Evolutionary conservation across 2,797 vertebrate genomes (phyloP).

Genomic region (Naso thynnoides): DNA sequence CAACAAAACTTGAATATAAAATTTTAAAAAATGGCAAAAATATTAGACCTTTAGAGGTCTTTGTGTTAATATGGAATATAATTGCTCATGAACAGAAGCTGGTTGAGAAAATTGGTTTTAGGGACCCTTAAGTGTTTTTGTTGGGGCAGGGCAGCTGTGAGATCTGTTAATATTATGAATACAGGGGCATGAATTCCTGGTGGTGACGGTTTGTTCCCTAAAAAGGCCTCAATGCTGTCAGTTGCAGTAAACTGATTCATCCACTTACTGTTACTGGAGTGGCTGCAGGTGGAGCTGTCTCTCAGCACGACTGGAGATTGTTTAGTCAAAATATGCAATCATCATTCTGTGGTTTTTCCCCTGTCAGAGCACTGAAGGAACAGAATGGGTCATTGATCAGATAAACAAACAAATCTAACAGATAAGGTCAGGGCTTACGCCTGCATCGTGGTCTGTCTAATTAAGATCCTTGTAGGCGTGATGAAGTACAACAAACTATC

Average conservation of each 20-base stretch:
- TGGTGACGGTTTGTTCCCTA: neutral
- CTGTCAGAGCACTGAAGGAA: slow-evolving; percentile 8
- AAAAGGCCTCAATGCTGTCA: neutral
- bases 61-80: neutral
- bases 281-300: slow-evolving; percentile 20
- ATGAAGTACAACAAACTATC: neutral
- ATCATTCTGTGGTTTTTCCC: slow-evolving; percentile 27
- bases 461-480: slow-evolving; percentile 20
- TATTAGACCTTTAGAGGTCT: neutral
- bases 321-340: slow-evolving; percentile 17
- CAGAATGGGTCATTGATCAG: slow-evolving; percentile 30
- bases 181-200: neutral
- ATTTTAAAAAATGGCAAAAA: neutral
- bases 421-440: slow-evolving; percentile 30
- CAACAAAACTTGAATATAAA: neutral
- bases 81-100: neutral
- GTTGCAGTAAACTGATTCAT: neutral
- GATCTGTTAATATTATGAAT: neutral
- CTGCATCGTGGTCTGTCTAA: slow-evolving; percentile 19
- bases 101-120: neutral
- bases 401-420: slow-evolving; percentile 42
- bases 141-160: neutral
- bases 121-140: neutral
- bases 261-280: neutral
- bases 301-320: slow-evolving; percentile 11